Percentiles rank a stretch among this genome's conserved stretches.
These are phyloP conservation scores for Cataglyphis albicans DNA, from an alignment of 2,888 invertebrate genomes.

Conservation along the genomic window DNA sequence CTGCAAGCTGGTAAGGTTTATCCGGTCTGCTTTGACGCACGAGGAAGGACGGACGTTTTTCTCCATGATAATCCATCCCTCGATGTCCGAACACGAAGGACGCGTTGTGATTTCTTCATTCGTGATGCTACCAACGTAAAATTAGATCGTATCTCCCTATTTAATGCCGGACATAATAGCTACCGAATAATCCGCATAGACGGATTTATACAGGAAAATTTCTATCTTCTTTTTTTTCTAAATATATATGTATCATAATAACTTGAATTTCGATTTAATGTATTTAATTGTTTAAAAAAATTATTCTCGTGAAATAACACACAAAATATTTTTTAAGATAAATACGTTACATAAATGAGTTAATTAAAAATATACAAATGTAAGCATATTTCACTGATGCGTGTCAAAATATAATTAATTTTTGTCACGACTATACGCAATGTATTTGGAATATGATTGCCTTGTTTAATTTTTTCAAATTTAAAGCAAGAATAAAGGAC, in stretches of 20 bases:
- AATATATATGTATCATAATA: not conserved
- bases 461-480: not conserved
- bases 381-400: not conserved
- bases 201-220: not conserved
- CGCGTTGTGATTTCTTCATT: constrained; percentile 58
- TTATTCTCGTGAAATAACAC: not conserved
- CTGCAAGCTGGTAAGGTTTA: constrained; percentile 34
- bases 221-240: not conserved
- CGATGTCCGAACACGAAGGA: constrained; percentile 39
- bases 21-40: constrained; percentile 26
- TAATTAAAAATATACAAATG: constrained; percentile 13
- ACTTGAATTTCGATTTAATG: not conserved
- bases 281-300: constrained; percentile 7
- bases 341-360: constrained; percentile 23
- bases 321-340: not conserved
- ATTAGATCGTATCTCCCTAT: constrained; percentile 55
- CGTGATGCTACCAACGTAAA: constrained; percentile 26
- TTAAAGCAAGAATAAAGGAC: not conserved
- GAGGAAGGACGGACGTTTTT: constrained; percentile 29
- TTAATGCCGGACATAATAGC: constrained; percentile 36
- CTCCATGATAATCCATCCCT: constrained; percentile 37
- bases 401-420: constrained; percentile 27
- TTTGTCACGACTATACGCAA: not conserved
- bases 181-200: not conserved
- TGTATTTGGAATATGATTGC: not conserved